phyloP scores from a whole-genome alignment of 2,113 vertebrate genomes.

The Chionis minor region DNA sequence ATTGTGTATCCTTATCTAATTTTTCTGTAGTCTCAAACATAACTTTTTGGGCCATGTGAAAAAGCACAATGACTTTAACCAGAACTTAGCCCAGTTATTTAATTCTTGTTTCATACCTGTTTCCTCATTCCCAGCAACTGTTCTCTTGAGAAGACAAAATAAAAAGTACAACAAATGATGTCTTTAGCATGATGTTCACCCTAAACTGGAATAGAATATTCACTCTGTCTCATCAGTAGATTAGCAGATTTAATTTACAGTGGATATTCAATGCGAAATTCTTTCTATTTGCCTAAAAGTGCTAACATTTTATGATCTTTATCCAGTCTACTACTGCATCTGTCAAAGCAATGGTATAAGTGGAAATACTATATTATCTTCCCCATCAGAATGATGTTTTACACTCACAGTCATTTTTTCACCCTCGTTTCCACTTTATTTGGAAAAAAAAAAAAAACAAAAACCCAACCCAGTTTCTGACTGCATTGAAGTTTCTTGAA shows the following conservation, averaged over 20 bases:
- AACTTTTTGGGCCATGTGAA: background rate
- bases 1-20: background rate
- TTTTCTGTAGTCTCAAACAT: background rate
- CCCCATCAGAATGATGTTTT: background rate
- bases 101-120: background rate
- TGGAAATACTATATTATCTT: background rate
- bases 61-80: background rate
- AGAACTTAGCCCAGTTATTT: background rate
- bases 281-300: background rate
- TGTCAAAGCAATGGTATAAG: background rate
- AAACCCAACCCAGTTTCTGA: background rate
- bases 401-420: background rate
- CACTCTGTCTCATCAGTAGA: background rate
- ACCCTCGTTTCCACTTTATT: background rate
- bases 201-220: background rate
- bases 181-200: background rate
- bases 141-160: background rate
- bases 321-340: background rate
- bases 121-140: background rate
- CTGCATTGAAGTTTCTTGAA: background rate
- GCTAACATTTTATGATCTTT: background rate
- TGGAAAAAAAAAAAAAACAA: background rate
- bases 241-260: background rate
- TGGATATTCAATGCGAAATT: background rate
- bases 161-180: background rate